These are phyloP conservation scores for Congeria kusceri DNA, from an alignment of 2,888 invertebrate species.

Conservation along the genomic window DNA sequence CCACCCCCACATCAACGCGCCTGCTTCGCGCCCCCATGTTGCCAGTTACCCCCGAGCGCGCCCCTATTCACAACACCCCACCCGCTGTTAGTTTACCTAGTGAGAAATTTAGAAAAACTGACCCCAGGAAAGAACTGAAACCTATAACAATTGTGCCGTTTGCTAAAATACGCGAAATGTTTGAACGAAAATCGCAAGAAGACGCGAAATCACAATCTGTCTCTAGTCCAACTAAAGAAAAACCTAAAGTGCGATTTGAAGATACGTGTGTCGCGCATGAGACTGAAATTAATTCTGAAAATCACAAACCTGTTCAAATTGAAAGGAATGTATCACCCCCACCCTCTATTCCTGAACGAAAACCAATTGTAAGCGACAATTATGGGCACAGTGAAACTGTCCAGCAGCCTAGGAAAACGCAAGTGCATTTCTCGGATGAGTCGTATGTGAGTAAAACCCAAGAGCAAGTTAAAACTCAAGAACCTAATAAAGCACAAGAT, in stretches of 20 bases:
- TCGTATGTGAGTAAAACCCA: conserved; percentile 59
- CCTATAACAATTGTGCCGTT: conserved; percentile 82
- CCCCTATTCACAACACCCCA: conserved; percentile 62
- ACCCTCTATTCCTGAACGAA: conserved; percentile 58
- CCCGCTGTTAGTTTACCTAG: conserved; percentile 74
- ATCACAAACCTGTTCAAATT: conserved; percentile 59
- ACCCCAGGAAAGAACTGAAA: conserved; percentile 75
- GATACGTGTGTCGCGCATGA: conserved; percentile 46
- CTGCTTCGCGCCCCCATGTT: conserved; percentile 68
- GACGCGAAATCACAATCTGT: conserved; percentile 44
- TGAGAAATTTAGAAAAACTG: conserved; percentile 76
- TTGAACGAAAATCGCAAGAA: conserved; percentile 64
- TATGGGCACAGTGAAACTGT: conserved; percentile 41
- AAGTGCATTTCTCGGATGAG: conserved; percentile 66
- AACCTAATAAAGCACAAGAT: too few species aligned
- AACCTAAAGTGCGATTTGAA: conserved; percentile 54
- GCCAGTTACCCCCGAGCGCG: conserved; percentile 70
- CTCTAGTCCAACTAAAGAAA: conserved; percentile 55
- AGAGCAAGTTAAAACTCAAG: conserved; percentile 32
- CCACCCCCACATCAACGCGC: conserved; percentile 56
- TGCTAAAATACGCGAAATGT: conserved; percentile 79
- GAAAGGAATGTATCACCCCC: conserved; percentile 51
- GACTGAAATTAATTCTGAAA: conserved; percentile 34
- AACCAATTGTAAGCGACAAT: conserved; percentile 50
- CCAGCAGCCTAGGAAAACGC: conserved; percentile 39